A percentile compares a stretch with the other conserved stretches of the same genome.
These are phyloP conservation scores for Tinea semifulvella DNA, from an alignment of 2,888 invertebrate genomes.

Conservation along the genomic window DNA sequence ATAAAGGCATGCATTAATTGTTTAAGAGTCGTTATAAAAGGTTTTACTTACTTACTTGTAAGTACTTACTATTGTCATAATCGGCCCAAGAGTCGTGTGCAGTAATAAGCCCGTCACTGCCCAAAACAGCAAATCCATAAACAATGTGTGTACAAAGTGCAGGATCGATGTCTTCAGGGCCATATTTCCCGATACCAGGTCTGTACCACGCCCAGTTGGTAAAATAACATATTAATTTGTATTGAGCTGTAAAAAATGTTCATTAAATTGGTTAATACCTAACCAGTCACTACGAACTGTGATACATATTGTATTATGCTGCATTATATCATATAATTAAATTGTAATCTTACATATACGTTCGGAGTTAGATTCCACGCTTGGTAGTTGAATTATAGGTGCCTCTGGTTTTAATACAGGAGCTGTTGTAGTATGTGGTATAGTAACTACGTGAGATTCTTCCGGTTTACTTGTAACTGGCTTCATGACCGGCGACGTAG, in stretches of 20 bases:
- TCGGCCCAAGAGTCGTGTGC: conserved; percentile 93
- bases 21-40: background rate
- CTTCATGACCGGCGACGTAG: conserved; percentile 16
- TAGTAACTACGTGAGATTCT: conserved; percentile 19
- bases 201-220: conserved; percentile 96
- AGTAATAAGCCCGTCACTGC: conserved; percentile 79
- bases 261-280: no score
- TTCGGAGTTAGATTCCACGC: background rate
- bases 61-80: conserved; percentile 79
- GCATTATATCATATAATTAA: background rate
- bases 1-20: conserved; percentile 15
- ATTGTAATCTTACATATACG: background rate
- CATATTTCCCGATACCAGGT: conserved; percentile 81
- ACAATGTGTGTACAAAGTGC: conserved; percentile 91
- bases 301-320: background rate
- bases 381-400: background rate
- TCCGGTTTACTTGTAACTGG: conserved; percentile 14
- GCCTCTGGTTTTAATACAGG: background rate
- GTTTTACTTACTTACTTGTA: background rate
- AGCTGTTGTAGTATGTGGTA: background rate
- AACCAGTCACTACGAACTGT: background rate
- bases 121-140: conserved; percentile 93
- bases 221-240: conserved; percentile 89
- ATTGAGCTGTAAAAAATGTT: conserved; percentile 65
- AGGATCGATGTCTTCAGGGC: conserved; percentile 87